Percentiles rank a stretch among this genome's conserved stretches.
Evolutionary conservation across 2,888 invertebrate genomes (phyloP).

Genomic region (Andricus curvator): DNA sequence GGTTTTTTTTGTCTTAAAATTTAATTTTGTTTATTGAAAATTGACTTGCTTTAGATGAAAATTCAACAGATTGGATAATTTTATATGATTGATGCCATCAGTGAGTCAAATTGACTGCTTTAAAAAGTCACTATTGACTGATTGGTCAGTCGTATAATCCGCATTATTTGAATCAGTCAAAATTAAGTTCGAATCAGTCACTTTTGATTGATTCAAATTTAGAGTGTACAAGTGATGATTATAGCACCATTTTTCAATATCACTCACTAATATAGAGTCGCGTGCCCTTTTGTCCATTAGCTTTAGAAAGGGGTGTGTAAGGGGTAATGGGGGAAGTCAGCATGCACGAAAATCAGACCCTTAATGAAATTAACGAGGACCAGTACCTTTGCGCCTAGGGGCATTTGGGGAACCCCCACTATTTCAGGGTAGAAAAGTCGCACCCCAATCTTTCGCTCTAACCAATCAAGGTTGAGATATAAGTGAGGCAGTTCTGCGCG

Average conservation of each 20-base stretch:
- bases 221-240: background rate
- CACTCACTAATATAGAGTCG: conserved; percentile 28
- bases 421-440: conserved; percentile 69
- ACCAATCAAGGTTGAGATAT: conserved; percentile 73
- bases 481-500: conserved; percentile 65
- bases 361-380: conserved; percentile 74
- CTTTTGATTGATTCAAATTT: too few species aligned
- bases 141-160: too few species aligned
- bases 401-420: conserved; percentile 51
- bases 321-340: conserved; percentile 46
- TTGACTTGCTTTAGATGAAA: too few species aligned
- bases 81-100: too few species aligned
- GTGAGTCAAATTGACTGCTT: too few species aligned
- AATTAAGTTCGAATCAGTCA: too few species aligned
- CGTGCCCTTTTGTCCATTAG: conserved; percentile 49
- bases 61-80: too few species aligned
- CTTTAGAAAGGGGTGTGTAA: conserved; percentile 32
- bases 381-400: conserved; percentile 65
- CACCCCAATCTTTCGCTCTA: conserved; percentile 64
- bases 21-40: too few species aligned
- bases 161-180: too few species aligned
- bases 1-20: too few species aligned
- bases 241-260: conserved; percentile 44
- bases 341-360: conserved; percentile 64
- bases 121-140: too few species aligned